phyloP scores from a whole-genome alignment of 2,888 invertebrate genomes.

The Sinopyrophorus schimmeli region DNA sequence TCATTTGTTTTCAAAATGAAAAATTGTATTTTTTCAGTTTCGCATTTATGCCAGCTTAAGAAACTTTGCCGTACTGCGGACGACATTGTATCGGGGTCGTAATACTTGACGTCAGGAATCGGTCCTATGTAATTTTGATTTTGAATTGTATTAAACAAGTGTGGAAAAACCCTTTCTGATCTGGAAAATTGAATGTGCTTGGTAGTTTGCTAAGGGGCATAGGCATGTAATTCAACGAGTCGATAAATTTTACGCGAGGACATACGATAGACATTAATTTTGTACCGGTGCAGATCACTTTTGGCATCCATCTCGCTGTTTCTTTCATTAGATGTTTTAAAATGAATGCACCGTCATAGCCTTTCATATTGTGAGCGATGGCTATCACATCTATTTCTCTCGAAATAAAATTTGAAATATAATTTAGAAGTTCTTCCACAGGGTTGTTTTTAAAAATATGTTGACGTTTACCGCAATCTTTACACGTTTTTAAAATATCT shows the following conservation, averaged over 20 bases:
- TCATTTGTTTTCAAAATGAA: no score
- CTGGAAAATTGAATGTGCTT: slow-evolving; percentile 19
- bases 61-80: slow-evolving; percentile 1
- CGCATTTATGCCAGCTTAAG: slow-evolving; percentile 5
- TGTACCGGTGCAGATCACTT: slow-evolving; percentile 5
- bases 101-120: slow-evolving; percentile 10
- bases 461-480: not conserved
- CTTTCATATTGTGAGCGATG: slow-evolving; percentile 8
- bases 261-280: slow-evolving; percentile 4
- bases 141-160: slow-evolving; percentile 10
- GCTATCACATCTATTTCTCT: slow-evolving; percentile 1
- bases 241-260: not conserved
- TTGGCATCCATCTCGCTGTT: not conserved
- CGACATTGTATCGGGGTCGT: slow-evolving; percentile 10
- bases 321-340: not conserved
- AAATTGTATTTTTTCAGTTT: no score
- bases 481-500: not conserved
- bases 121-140: slow-evolving; percentile 20
- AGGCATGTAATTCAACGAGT: slow-evolving; percentile 22
- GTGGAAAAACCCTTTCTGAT: no score
- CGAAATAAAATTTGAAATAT: not conserved
- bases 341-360: slow-evolving; percentile 1
- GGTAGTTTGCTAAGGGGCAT: slow-evolving; percentile 13
- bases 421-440: not conserved
- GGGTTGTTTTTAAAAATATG: slow-evolving; percentile 2